A percentile compares a stretch with the other conserved stretches of the same genome.
phyloP scores from a whole-genome alignment of 2,113 vertebrate genomes.

The Apistogramma diplotaenia region DNA sequence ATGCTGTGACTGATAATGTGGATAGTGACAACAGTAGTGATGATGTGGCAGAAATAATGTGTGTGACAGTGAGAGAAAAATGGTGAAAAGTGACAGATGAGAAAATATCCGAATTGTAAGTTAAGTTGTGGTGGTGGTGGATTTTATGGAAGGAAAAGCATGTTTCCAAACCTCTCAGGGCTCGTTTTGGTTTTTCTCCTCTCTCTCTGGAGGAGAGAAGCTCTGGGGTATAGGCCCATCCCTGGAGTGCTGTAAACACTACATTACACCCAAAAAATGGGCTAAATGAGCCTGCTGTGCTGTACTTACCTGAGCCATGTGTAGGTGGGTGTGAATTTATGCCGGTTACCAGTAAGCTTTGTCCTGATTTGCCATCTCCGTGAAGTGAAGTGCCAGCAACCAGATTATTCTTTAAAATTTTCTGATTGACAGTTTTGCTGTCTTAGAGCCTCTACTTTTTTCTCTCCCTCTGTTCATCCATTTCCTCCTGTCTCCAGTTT shows the following conservation, averaged over 20 bases:
- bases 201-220: not conserved
- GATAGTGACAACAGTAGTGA: not conserved
- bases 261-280: conserved; percentile 36
- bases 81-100: not conserved
- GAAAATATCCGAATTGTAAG: not conserved
- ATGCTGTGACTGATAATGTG: not conserved
- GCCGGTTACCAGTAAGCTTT: not conserved
- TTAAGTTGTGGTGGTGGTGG: not conserved
- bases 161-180: not conserved
- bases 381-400: not conserved
- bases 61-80: no score
- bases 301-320: not conserved
- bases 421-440: not conserved
- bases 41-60: not conserved
- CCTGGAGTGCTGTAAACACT: conserved; percentile 28
- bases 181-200: not conserved
- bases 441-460: not conserved
- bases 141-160: not conserved
- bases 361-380: not conserved
- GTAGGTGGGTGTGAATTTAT: conserved; percentile 7
- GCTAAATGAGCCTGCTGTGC: conserved; percentile 24
- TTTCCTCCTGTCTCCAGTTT: not conserved
- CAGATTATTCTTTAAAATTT: not conserved
- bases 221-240: not conserved
- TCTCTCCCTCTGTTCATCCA: not conserved